These are phyloP conservation scores for Colossoma macropomum DNA, from an alignment of 2,113 vertebrate genomes.

Conservation along the genomic window DNA sequence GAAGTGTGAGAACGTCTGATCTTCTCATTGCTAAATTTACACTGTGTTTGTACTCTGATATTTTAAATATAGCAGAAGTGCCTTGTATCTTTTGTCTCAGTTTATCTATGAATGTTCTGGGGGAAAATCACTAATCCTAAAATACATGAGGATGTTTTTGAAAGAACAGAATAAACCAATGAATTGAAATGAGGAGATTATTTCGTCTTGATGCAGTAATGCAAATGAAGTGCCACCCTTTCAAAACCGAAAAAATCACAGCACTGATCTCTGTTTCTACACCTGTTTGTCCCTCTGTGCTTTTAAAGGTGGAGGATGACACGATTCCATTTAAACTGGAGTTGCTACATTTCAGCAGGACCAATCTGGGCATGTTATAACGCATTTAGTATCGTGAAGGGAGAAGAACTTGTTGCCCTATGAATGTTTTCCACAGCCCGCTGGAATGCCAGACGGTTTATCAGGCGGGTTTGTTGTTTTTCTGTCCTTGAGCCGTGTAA, in stretches of 20 bases:
- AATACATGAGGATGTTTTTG: neutral
- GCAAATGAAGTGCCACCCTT: neutral
- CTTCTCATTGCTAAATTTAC: neutral
- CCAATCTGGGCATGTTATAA: slow-evolving; percentile 18
- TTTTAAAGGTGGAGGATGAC: neutral
- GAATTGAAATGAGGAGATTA: neutral
- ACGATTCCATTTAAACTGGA: slow-evolving; percentile 7
- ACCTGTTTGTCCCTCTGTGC: neutral
- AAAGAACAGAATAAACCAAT: neutral
- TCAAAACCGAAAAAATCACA: no score
- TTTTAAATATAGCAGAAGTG: slow-evolving; percentile 1
- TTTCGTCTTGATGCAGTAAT: neutral
- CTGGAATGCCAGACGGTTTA: slow-evolving; percentile 7
- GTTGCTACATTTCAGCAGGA: neutral
- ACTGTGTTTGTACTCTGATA: neutral
- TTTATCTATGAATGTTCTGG: neutral
- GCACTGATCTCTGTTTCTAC: neutral
- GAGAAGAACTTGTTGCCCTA: slow-evolving; percentile 1
- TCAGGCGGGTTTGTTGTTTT: neutral
- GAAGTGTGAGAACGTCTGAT: neutral
- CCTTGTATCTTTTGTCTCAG: neutral
- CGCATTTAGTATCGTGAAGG: neutral
- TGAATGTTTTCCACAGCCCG: neutral
- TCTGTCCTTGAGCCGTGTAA: neutral
- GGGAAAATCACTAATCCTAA: no score